Evolutionary conservation across 1,140 invertebrate species (phyloP), one percentile per base, ranked within the genome.

Genomic region (Rhagoletis pomonella): DNA sequence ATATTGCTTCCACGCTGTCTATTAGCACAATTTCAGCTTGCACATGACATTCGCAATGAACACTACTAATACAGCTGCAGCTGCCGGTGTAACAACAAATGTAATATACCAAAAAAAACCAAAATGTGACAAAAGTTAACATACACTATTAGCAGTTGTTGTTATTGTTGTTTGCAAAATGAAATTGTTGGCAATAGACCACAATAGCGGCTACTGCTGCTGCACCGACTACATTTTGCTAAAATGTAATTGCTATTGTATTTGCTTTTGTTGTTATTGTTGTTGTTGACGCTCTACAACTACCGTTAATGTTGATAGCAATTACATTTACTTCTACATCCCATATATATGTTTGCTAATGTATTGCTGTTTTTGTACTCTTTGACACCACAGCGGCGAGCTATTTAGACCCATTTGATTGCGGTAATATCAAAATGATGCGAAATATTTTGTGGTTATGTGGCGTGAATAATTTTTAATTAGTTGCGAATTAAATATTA

Each of bases 1-100:
- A 29, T 29, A 29, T 29, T 29, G 17, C 69, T 14, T 17, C 12
- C 12, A 1, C 17, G 12, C 7, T 77, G 69, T 50, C 69, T 50
- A 47, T 77, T 77, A 77, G 47, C 69, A 81, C 73, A 81, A 19
- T 29, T 81, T 81, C 19, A 55, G 19, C 73, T 81, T 81, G 67
- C 42, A 81, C 47, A 55, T 81, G 47, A 55, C 73, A 55, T 81
- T 55, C 73, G 65, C 29, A 67, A 67, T 12, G 65, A 6, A 67
- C 65, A 29, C 29, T 17, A 14, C 42, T 44, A 14, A 73, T 10
- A 44, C 42, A n/a, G 14, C 19, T 14, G 64, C 2, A 42, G 2
- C 39, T 9, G 29, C 64, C 64, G 19, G 29, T 42, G 39, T 39
- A 39, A 67, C 29, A 39, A 67, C 7, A 39, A 39, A 39, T 42